Evolutionary conservation across 2,797 vertebrate genomes (phyloP).

Genomic region (Paramormyrops hopkinsi): DNA sequence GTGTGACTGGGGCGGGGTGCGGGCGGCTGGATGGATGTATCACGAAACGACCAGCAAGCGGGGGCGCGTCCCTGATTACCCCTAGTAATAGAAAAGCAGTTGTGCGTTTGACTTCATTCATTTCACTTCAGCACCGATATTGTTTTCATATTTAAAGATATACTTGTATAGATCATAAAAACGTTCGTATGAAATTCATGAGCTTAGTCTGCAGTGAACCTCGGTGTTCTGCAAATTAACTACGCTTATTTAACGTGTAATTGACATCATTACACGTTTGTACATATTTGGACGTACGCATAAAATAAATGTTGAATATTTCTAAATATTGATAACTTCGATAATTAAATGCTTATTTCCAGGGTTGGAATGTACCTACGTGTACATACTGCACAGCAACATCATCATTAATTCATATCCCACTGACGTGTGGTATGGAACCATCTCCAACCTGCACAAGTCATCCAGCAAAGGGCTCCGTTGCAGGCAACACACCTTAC

Average conservation of each 20-base stretch:
- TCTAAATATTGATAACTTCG: background rate
- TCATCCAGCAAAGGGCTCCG: background rate
- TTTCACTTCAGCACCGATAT: background rate
- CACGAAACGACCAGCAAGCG: background rate
- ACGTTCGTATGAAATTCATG: background rate
- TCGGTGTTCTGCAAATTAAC: background rate
- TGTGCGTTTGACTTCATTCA: background rate
- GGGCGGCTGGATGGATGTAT: background rate
- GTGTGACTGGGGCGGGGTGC: background rate
- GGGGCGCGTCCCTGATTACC: background rate
- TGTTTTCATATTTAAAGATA: background rate
- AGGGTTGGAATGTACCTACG: background rate
- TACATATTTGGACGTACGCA: background rate
- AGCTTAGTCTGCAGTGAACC: background rate
- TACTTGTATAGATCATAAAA: background rate
- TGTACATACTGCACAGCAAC: background rate
- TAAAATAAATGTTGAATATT: background rate
- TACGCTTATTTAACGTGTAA: background rate
- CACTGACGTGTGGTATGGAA: background rate
- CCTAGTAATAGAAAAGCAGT: background rate
- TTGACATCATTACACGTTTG: background rate
- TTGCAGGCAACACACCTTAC: background rate
- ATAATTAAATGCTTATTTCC: background rate
- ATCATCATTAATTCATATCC: background rate
- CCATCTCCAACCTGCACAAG: background rate